Evolutionary conservation across 2,113 vertebrate species (phyloP), one percentile per base, ranked within the genome.

Genomic region (Thamnophis sirtalis): DNA sequence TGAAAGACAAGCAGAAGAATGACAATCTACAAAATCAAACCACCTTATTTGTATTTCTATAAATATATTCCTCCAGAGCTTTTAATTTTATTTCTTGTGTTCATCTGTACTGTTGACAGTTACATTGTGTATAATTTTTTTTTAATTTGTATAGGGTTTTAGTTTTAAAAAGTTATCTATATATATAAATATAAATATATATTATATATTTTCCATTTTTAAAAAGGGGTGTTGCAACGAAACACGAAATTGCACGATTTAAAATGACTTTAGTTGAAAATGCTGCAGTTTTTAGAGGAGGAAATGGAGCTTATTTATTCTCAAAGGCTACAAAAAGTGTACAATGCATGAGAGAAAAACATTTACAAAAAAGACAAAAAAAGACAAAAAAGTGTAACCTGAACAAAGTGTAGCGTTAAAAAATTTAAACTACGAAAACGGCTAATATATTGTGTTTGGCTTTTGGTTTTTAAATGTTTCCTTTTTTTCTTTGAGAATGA

Each of bases 361-460:
- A 95, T 93, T 94, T 95, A 94, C 95, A 96, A 97, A 96, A 97
- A 97, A 97, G 94, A 96, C 96, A 97, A 96, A 96, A 96, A 97
- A 97, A 94, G 91, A 92, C 94, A 96, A 96, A 96, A 97, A 97
- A 97, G 97, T 97, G 97, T 97, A 98, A 98, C 97, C 96, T 94
- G 97, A 96, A 98, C 97, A 98, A 97, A 97, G 95, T 96, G 97
- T 98, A 98, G 97, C 97, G 97, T 97, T 98, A 96, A 97, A 96
- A 96, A 96, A 89, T 0, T 3, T 86, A n/a, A 24, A 17, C 24
- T 96, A 97, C 96, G 8, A 95, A 97, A 97, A 98, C 98, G 98
- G 98, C 98, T 98, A 98, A 98, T 98, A 98, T 98, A 98, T 99
- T 98, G 98, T 98, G 98, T 98, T 98, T 98, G 97, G 98, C 98